A percentile compares a stretch with the other conserved stretches of the same genome.
Evolutionary conservation across 30 jellyfish, hydroid and myxozoan species (phyloP).

Genomic region (Rhopilema esculentum): DNA sequence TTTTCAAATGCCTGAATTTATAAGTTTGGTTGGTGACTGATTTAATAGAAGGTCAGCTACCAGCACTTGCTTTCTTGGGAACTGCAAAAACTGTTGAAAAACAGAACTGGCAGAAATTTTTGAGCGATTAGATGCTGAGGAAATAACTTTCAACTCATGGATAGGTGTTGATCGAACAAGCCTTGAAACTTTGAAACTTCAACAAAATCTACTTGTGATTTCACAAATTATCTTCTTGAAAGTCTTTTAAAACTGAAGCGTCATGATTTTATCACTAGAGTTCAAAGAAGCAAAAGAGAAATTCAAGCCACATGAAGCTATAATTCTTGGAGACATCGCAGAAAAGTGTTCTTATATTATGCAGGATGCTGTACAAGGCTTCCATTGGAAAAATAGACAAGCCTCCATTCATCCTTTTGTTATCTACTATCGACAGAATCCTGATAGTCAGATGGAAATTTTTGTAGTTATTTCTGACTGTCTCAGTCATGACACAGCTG

Average conservation of each 20-base stretch:
- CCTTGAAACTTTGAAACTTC: slow-evolving; percentile 33
- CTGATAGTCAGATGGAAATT: not conserved
- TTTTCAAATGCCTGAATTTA: not conserved
- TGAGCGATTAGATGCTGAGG: slow-evolving; percentile 3
- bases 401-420: not conserved
- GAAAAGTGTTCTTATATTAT: not conserved
- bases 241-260: not conserved
- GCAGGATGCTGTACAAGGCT: not conserved
- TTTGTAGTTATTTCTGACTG: not conserved
- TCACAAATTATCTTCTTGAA: not conserved
- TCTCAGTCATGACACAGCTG: not conserved
- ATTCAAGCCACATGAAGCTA: not conserved
- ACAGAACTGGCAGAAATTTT: not conserved
- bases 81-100: not conserved
- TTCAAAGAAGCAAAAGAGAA: not conserved
- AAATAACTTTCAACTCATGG: slow-evolving; percentile 7
- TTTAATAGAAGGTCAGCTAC: slow-evolving; percentile 6
- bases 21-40: not conserved
- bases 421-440: not conserved
- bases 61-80: not conserved
- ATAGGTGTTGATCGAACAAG: slow-evolving; percentile 1
- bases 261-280: not conserved
- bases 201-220: not conserved
- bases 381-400: not conserved
- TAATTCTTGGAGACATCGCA: not conserved